Evolutionary conservation across 2,797 vertebrate species (phyloP), one percentile per base, ranked within the genome.

Genomic region (Trematomus bernacchii): DNA sequence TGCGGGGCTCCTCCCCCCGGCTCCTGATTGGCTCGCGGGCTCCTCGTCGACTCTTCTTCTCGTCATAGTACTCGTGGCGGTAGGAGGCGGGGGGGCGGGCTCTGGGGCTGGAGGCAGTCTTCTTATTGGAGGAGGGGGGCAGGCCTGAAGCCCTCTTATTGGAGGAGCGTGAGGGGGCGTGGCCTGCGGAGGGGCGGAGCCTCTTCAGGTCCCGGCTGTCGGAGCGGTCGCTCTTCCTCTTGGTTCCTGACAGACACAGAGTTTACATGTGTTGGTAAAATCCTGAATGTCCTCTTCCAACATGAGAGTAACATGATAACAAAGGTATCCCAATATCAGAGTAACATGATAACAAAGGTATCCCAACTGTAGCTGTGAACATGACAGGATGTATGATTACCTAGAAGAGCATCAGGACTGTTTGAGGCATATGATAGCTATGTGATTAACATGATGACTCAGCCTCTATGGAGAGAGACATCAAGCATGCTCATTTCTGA

Each of bases 61-160:
- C 97, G 4, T 97, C 97, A 16, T 96, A 98, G 79, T 97, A 97
- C 10, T 97, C 97, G n/a, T 97, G 96, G 69, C 96, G 96, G 90
- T 97, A 98, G 23, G 95, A 93, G 91, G 82, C 3, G 87, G 71
- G 0, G 4, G 46, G 4, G 71, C 97, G 96, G 67, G 95, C 94
- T 54, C 97, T 96, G 0, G 94, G 93, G 50, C 87, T 88, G 3
- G 79, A 83, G 43, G 83, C 77, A 37, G 91, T 76, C 88, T 97
- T 97, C 88, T 97, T 99, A 54, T 95, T 96, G 14, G 95, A 91
- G 10, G 96, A 63, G 7, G 60, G 96, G 14, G 77, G 64, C 18
- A 80, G 77, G 1, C 62, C 84, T 0, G 58, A 47, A 2, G 43
- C 60, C 78, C 98, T 97, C 85, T 97, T 97, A 71, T 94, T 91